phyloP scores from a whole-genome alignment of 2,888 invertebrate species.

The Sisyra terminalis region DNA sequence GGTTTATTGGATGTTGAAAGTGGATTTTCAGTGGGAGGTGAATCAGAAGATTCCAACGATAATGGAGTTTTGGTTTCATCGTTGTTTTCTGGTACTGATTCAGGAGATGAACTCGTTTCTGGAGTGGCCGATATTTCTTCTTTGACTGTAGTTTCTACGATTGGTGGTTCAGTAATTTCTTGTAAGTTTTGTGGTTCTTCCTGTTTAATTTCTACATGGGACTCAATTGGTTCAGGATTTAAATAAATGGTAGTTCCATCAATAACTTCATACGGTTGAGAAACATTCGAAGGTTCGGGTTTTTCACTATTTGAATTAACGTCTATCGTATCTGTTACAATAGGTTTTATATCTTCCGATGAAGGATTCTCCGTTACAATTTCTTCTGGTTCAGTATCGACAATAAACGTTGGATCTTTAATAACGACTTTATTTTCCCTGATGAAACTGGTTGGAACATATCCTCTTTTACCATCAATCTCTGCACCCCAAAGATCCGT shows the following conservation, averaged over 20 bases:
- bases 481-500: slow-evolving; percentile 49
- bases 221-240: slow-evolving; percentile 4
- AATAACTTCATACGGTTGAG: slow-evolving; percentile 29
- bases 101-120: neutral
- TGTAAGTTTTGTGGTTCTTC: too few species aligned
- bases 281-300: slow-evolving; percentile 17
- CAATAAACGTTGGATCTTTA: neutral
- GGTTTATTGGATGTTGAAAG: neutral
- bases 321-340: neutral
- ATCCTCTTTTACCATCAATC: slow-evolving; percentile 50
- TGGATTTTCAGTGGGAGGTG: neutral
- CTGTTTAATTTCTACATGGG: too few species aligned
- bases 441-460: slow-evolving; percentile 39
- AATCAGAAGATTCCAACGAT: neutral
- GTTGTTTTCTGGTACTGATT: neutral
- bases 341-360: neutral
- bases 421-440: slow-evolving; percentile 35
- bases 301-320: slow-evolving; percentile 11
- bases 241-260: slow-evolving; percentile 49
- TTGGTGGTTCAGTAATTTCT: too few species aligned
- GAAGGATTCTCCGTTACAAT: slow-evolving; percentile 11
- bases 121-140: too few species aligned
- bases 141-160: too few species aligned
- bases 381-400: slow-evolving; percentile 1
- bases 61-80: neutral